Percentiles rank a stretch among this genome's conserved stretches.
phyloP scores from a whole-genome alignment of 2,797 vertebrate genomes.

The Lerista edwardsae region DNA sequence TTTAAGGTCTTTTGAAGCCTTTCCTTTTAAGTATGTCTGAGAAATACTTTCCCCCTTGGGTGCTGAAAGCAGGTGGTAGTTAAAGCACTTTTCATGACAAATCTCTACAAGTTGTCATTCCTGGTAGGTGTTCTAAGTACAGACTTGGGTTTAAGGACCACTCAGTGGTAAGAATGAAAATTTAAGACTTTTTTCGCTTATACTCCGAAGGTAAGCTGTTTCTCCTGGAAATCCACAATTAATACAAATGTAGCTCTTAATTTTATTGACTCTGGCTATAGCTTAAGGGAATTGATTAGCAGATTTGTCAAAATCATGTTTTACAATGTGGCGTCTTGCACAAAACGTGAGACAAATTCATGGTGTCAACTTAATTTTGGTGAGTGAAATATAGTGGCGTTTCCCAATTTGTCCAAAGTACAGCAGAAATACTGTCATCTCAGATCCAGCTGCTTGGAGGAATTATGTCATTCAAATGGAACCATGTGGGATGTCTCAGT shows the following conservation, averaged over 20 bases:
- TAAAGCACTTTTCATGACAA: slow-evolving; percentile 34
- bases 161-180: slow-evolving; percentile 30
- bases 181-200: slow-evolving; percentile 18
- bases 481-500: slow-evolving; percentile 32
- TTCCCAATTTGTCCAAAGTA: slow-evolving; percentile 45
- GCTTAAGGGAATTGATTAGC: slow-evolving; percentile 33
- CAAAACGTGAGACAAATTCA: slow-evolving; percentile 30
- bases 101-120: not conserved
- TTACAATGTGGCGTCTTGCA: slow-evolving; percentile 10
- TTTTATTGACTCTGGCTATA: slow-evolving; percentile 38
- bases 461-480: slow-evolving; percentile 54
- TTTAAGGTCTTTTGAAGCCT: slow-evolving; percentile 50
- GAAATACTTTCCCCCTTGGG: not conserved
- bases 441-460: slow-evolving; percentile 37
- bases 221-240: not conserved
- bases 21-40: slow-evolving; percentile 26
- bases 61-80: slow-evolving; percentile 18
- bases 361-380: slow-evolving; percentile 29
- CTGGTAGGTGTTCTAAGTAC: not conserved
- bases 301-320: not conserved
- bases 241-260: slow-evolving; percentile 11
- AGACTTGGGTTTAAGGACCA: slow-evolving; percentile 33
- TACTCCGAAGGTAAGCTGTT: slow-evolving; percentile 20
- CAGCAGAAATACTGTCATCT: slow-evolving; percentile 53
- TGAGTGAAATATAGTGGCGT: not conserved